Base-by-base conservation (phyloP, 2,113 vertebrate species). In the Orientallactaga bullata region DNA sequence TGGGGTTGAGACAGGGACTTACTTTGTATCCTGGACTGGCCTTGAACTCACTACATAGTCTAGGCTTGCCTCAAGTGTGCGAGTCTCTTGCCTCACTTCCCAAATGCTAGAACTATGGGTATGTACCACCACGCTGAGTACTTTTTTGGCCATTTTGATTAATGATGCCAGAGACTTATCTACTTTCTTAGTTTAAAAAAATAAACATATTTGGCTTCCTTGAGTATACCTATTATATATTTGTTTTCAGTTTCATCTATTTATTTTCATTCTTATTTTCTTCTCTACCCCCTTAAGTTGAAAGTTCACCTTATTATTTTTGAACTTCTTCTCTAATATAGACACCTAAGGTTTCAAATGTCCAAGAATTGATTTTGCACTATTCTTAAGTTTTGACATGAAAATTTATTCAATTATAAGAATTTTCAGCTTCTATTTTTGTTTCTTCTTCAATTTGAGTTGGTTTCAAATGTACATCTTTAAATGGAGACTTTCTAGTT, bases 401-500 rank as follows among this genome's bases (percentile, higher is more conserved):
- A 63, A 42, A 77, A 58, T 76, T 89, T 51, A 72, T 73, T 86
- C 16, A 47, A 4, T 61, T 66, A 28, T 84, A 80, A 85, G 39
- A 39, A 42, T 85, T 81, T 85, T 55, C 71, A 63, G 73, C 63
- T 89, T 84, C 30, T 37, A 15, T 51, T 74, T 93, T 63, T 81
- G 42, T 80, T 85, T 94, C 55, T 47, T 90, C 58, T 82, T 60
- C 61, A 7, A n/a, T 81, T 20, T 72, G 55, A 58, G 28, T 81
- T 79, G 17, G 61, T 92, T 92, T 55, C 30, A 63, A 78, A 13
- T 61, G 28, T 71, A 35, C 88, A 68, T 58, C 60, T 72, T 78
- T 60, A 82, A 72, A 84, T 66, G 13, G 23, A 21, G 37, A 81
- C 55, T 82, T 89, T 79, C 13, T 77, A 28, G 20, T 82, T 92